phyloP scores from a whole-genome alignment of 2,888 invertebrate genomes.

The Sarcophaga variegata region DNA sequence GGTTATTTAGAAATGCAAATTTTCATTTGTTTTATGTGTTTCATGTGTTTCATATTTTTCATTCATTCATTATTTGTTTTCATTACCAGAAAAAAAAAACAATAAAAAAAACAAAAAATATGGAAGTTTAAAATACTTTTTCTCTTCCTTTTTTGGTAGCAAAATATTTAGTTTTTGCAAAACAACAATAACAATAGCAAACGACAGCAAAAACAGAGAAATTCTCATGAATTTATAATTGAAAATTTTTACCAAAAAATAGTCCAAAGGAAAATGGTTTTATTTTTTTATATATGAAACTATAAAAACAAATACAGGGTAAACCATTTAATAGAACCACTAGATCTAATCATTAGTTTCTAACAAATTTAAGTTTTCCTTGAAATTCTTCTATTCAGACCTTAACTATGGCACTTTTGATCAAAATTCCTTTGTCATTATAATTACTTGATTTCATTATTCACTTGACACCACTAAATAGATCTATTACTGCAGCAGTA shows the following conservation, averaged over 20 bases:
- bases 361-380: no score
- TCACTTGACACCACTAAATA: no score
- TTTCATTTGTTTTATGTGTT: slow-evolving; percentile 31
- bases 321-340: neutral
- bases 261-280: neutral
- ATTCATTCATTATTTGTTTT: slow-evolving; percentile 10
- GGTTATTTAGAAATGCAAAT: slow-evolving; percentile 64
- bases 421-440: no score
- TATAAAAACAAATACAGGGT: neutral
- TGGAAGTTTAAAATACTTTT: neutral
- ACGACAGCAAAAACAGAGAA: neutral
- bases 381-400: no score
- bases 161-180: neutral
- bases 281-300: neutral
- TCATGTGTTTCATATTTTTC: no score
- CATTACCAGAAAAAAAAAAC: slow-evolving; percentile 1
- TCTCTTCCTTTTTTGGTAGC: neutral
- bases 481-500: accelerated
- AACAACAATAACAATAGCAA: neutral
- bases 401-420: no score
- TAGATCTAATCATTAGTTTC: no score
- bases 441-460: no score
- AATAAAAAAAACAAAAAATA: neutral
- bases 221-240: slow-evolving; percentile 50
- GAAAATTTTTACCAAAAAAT: slow-evolving; percentile 22